A percentile compares a stretch with the other conserved stretches of the same genome.
Evolutionary conservation across 1,140 invertebrate species (phyloP).

Genomic region (Lanistes nyassanus): DNA sequence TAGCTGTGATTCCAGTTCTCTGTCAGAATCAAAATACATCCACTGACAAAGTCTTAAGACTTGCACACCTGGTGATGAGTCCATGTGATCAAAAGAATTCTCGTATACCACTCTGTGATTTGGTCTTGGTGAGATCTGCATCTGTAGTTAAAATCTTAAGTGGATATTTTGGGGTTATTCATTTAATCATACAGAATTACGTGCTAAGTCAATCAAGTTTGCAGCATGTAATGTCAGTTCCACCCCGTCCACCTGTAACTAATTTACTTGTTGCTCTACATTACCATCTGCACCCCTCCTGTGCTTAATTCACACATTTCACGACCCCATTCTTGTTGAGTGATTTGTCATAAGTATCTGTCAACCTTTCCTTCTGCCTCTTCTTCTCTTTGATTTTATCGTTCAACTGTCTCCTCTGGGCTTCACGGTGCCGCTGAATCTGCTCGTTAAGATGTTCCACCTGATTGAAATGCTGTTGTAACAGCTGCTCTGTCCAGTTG

Average conservation of each 20-base stretch:
- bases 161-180: no score
- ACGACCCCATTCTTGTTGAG: neutral
- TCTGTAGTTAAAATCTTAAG: no score
- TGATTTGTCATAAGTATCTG: no score
- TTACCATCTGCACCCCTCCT: neutral
- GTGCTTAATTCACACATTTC: neutral
- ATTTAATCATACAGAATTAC: no score
- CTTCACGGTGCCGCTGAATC: slow-evolving; percentile 46
- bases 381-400: slow-evolving; percentile 58
- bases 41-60: neutral
- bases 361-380: slow-evolving; percentile 53
- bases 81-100: no score
- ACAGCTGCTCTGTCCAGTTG: slow-evolving; percentile 50
- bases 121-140: no score
- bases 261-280: no score
- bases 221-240: no score
- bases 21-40: slow-evolving; percentile 33
- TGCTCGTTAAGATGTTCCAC: slow-evolving; percentile 53
- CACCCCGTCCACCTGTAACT: no score
- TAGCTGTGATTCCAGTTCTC: slow-evolving; percentile 53
- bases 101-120: no score
- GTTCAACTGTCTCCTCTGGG: slow-evolving; percentile 51
- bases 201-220: no score
- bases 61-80: neutral
- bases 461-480: slow-evolving; percentile 60